These are phyloP conservation scores for Aphyosemion australe DNA, from an alignment of 2,113 vertebrate species.

Conservation along the genomic window DNA sequence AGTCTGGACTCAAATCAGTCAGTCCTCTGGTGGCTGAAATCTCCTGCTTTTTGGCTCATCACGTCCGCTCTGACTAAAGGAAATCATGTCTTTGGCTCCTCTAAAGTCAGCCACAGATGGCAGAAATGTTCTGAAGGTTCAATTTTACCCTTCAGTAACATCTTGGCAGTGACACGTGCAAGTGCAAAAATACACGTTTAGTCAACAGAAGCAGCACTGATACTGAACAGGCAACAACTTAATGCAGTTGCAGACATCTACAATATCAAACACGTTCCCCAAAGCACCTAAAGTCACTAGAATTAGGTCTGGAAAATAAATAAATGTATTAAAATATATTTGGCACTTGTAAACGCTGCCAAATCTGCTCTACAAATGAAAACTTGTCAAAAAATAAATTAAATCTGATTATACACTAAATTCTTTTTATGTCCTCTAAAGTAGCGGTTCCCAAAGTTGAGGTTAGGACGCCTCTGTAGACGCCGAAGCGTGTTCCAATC, in stretches of 20 bases:
- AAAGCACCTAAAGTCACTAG: no score
- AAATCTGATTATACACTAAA: no score
- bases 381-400: no score
- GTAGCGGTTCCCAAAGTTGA: no score
- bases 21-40: constrained; percentile 25
- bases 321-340: no score
- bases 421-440: no score
- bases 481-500: no score
- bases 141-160: constrained; percentile 14
- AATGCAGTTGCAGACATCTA: constrained; percentile 15
- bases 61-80: constrained; percentile 9
- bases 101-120: constrained; percentile 9
- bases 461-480: no score
- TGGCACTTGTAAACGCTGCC: no score
- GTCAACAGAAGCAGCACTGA: constrained; percentile 9
- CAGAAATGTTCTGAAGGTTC: constrained; percentile 24
- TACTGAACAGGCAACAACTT: constrained; percentile 7
- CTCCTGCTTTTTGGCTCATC: constrained; percentile 33
- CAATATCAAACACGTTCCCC: constrained; percentile 9
- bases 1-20: constrained; percentile 40
- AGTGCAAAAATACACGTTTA: constrained; percentile 18
- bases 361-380: no score
- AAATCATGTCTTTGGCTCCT: constrained; percentile 12
- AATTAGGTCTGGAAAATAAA: no score
- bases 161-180: constrained; percentile 1